Percentiles rank a stretch among this genome's conserved stretches.
Conservation (phyloP, 2,797 vertebrate species). For the Bradypodion ventrale region DNA sequence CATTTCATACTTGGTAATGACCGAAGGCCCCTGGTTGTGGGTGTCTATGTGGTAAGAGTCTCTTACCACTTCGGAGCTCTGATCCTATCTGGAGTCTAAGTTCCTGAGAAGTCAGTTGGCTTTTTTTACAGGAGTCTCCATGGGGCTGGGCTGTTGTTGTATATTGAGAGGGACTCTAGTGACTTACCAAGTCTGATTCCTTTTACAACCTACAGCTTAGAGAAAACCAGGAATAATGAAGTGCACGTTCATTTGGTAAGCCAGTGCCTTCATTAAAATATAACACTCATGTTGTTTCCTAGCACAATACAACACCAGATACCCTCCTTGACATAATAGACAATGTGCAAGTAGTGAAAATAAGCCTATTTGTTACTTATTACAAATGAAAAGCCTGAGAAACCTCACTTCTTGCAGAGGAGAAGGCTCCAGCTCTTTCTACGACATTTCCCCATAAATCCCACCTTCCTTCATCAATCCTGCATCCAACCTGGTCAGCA, state of each 20-base stretch:
- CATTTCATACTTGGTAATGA: no score
- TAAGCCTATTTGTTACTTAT: not conserved
- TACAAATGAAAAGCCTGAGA: not conserved
- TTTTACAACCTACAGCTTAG: not conserved
- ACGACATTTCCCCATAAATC: no score
- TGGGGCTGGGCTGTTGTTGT: not conserved
- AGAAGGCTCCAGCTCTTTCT: not conserved
- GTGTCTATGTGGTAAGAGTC: no score
- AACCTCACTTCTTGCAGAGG: not conserved
- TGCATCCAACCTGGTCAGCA: not conserved
- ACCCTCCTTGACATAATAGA: not conserved
- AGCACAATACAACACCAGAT: not conserved
- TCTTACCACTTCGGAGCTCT: not conserved
- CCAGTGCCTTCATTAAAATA: not conserved
- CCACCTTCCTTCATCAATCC: not conserved
- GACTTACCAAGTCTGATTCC: not conserved
- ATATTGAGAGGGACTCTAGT: not conserved
- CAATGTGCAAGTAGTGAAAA: not conserved
- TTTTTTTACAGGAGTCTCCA: not conserved
- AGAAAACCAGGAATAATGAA: not conserved
- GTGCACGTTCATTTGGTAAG: not conserved
- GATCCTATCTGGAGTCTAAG: not conserved
- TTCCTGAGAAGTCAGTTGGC: not conserved
- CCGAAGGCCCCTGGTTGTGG: no score
- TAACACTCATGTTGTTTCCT: not conserved